Percentiles rank a stretch among this genome's conserved stretches.
Conservation (phyloP, 2,113 vertebrate genomes). For the Echinops telfairi region DNA sequence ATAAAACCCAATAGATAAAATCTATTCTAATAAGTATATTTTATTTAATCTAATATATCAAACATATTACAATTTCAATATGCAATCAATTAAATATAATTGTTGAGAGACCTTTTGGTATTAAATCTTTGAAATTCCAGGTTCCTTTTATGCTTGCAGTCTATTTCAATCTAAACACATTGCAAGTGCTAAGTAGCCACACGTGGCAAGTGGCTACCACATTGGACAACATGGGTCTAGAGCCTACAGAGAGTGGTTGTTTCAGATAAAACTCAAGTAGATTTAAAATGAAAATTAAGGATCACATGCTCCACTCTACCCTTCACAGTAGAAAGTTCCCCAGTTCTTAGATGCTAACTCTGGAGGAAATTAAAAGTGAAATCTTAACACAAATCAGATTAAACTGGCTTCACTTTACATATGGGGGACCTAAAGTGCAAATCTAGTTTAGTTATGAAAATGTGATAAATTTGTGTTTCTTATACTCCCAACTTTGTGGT, state of each 20-base stretch:
- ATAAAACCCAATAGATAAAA: too few species aligned
- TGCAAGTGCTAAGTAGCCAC: neutral
- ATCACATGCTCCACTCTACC: neutral
- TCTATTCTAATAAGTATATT: neutral
- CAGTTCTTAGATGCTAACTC: neutral
- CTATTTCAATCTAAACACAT: neutral
- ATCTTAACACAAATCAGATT: neutral
- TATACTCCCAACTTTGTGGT: neutral
- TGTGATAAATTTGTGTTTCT: constrained; percentile 31
- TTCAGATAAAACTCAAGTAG: neutral
- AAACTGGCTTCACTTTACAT: neutral
- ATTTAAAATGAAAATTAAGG: neutral
- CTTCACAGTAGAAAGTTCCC: neutral
- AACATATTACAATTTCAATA: constrained; percentile 3
- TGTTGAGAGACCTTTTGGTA: neutral
- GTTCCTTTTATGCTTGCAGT: neutral
- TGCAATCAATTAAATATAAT: neutral
- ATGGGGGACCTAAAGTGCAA: neutral
- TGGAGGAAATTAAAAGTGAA: neutral
- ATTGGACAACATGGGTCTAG: neutral
- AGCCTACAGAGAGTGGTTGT: neutral
- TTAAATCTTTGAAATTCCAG: neutral
- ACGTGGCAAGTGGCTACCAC: neutral
- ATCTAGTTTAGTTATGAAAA: neutral
- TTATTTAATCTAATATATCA: neutral